These are phyloP conservation scores for Amblyopsis rosae DNA, from an alignment of 2,113 vertebrate species.

Conservation along the genomic window DNA sequence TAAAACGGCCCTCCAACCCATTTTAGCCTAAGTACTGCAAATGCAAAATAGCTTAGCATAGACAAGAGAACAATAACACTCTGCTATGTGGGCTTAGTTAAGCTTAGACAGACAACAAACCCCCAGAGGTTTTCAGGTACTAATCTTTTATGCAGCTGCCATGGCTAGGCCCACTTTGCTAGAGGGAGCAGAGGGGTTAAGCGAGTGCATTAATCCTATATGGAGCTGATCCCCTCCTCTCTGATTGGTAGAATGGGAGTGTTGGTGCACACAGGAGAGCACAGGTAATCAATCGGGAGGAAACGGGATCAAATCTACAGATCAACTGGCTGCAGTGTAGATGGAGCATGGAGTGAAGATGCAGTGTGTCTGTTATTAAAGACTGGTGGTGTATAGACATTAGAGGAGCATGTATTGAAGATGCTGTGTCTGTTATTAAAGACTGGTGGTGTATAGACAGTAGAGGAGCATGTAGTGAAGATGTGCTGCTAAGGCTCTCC, in stretches of 20 bases:
- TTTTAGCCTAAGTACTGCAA: slow-evolving; percentile 58
- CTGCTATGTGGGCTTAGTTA: slow-evolving; percentile 54
- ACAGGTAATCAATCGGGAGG: slow-evolving; percentile 10
- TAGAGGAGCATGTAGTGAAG: no score
- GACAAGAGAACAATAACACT: slow-evolving; percentile 50
- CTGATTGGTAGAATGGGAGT: slow-evolving; percentile 35
- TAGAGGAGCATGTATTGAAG: no score
- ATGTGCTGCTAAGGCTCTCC: background rate
- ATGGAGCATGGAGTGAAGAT: no score
- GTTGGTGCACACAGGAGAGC: slow-evolving; percentile 29
- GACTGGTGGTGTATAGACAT: background rate
- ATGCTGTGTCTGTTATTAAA: background rate
- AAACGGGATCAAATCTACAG: background rate
- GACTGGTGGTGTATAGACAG: background rate
- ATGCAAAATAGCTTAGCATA: slow-evolving; percentile 55
- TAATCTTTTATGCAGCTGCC: slow-evolving; percentile 63
- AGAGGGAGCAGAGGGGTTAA: slow-evolving; percentile 44
- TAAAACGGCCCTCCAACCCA: slow-evolving; percentile 69
- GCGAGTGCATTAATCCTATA: slow-evolving; percentile 34
- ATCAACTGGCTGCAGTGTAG: background rate
- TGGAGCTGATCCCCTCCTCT: slow-evolving; percentile 25
- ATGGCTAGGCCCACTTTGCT: slow-evolving; percentile 52
- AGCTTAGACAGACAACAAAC: slow-evolving; percentile 57
- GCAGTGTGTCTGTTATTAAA: background rate
- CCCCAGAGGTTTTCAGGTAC: slow-evolving; percentile 53